These are phyloP conservation scores for Sesia apiformis DNA, from an alignment of 2,888 invertebrate genomes.

Conservation along the genomic window DNA sequence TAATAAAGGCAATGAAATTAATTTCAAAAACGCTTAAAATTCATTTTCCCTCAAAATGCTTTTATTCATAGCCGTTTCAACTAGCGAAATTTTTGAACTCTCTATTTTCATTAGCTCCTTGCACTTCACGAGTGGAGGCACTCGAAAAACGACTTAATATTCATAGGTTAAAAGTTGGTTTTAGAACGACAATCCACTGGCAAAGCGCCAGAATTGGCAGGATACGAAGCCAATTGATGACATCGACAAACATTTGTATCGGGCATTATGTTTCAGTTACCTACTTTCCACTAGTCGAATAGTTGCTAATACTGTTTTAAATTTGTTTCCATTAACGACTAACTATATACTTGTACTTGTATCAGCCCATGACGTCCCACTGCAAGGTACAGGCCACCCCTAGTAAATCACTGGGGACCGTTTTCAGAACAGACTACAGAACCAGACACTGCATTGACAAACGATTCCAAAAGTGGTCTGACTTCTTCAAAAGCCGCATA, in stretches of 20 bases:
- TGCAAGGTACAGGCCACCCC: no score
- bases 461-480: no score
- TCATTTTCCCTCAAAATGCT: neutral
- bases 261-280: neutral
- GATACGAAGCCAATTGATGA: neutral
- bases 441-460: no score
- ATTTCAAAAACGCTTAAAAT: neutral
- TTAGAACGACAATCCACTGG: neutral
- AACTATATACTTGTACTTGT: no score
- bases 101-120: neutral
- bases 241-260: neutral
- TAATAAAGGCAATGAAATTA: no score
- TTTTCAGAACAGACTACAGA: no score
- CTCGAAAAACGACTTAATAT: neutral
- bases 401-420: no score
- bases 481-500: no score
- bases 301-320: no score
- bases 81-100: neutral
- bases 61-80: neutral
- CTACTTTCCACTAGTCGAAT: no score
- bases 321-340: no score
- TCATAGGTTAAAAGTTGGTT: neutral
- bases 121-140: neutral
- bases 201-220: neutral
- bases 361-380: no score